These are phyloP conservation scores for Knipowitschia caucasica DNA, from an alignment of 2,797 vertebrate genomes.

Conservation along the genomic window DNA sequence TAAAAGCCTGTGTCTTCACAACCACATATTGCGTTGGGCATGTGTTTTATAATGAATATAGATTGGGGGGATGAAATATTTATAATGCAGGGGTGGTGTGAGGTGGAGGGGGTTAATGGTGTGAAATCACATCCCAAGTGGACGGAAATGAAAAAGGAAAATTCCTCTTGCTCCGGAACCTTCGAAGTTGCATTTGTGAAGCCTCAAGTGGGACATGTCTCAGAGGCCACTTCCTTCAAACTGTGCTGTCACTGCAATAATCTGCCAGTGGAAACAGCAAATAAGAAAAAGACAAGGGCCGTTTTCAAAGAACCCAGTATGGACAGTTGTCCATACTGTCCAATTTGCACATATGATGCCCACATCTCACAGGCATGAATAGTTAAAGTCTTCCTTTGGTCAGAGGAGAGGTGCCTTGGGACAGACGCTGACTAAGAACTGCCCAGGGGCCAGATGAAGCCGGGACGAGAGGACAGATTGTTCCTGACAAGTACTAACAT, in stretches of 20 bases:
- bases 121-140: slow-evolving; percentile 65
- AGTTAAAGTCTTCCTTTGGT: slow-evolving; percentile 55
- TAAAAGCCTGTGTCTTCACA: slow-evolving; percentile 75
- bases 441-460: slow-evolving; percentile 60
- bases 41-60: slow-evolving; percentile 84
- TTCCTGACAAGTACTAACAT: slow-evolving; percentile 65
- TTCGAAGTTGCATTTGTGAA: slow-evolving; percentile 39
- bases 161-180: slow-evolving; percentile 49
- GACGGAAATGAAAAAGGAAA: slow-evolving; percentile 53
- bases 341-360: slow-evolving; percentile 36
- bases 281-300: background rate
- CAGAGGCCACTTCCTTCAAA: slow-evolving; percentile 3
- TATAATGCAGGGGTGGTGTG: slow-evolving; percentile 70
- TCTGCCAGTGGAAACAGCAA: background rate
- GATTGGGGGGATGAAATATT: slow-evolving; percentile 82
- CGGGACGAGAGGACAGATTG: slow-evolving; percentile 64
- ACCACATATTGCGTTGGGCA: slow-evolving; percentile 66
- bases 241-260: slow-evolving; percentile 1
- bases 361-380: slow-evolving; percentile 52
- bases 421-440: slow-evolving; percentile 56
- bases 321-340: slow-evolving; percentile 14
- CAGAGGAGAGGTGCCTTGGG: slow-evolving; percentile 59
- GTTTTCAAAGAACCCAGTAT: background rate
- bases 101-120: slow-evolving; percentile 57
- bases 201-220: slow-evolving; percentile 27